phyloP scores from a whole-genome alignment of 2,888 invertebrate genomes.

The Agrotis exclamationis region DNA sequence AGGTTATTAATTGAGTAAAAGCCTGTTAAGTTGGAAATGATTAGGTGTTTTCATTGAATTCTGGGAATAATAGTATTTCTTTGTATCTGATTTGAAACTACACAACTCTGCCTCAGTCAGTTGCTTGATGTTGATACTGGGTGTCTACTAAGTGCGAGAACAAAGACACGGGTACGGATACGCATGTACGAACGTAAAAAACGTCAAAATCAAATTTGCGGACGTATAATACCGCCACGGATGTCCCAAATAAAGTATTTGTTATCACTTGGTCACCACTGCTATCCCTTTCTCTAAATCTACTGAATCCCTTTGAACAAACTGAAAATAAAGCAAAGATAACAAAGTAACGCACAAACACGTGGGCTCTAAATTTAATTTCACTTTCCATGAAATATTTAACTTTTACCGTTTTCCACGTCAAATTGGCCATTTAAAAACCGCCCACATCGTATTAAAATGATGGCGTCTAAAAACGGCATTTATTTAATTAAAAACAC shows the following conservation, averaged over 20 bases:
- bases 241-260: too few species aligned
- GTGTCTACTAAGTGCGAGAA: too few species aligned
- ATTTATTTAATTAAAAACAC: slow-evolving; percentile 66
- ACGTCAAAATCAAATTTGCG: too few species aligned
- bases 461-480: slow-evolving; percentile 51
- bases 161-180: too few species aligned
- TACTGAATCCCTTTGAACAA: not conserved
- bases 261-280: too few species aligned
- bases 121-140: not conserved
- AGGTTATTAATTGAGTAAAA: slow-evolving; percentile 36
- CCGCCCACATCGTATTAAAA: slow-evolving; percentile 36
- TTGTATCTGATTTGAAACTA: not conserved
- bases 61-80: not conserved
- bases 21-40: slow-evolving; percentile 4
- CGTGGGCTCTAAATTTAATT: slow-evolving; percentile 29
- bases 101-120: too few species aligned
- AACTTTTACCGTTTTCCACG: slow-evolving; percentile 17
- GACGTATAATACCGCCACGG: too few species aligned
- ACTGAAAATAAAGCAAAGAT: not conserved
- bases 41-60: slow-evolving; percentile 7
- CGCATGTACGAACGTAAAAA: too few species aligned
- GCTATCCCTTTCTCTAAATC: too few species aligned
- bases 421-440: slow-evolving; percentile 48
- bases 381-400: slow-evolving; percentile 20
- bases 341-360: not conserved